These are phyloP conservation scores for Achlya flavicornis DNA, from an alignment of 2,888 invertebrate species.

Conservation along the genomic window DNA sequence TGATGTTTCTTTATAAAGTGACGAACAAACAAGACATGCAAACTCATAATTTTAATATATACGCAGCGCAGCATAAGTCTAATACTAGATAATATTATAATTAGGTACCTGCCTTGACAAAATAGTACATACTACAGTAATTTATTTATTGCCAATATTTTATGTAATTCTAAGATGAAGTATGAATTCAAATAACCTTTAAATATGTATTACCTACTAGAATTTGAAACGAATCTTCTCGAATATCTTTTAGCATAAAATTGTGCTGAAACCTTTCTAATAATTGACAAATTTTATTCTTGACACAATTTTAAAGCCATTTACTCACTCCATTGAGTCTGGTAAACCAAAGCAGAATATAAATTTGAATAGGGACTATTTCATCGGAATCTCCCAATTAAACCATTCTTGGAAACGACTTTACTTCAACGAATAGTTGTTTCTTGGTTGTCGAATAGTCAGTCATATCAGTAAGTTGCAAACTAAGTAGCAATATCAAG, in stretches of 20 bases:
- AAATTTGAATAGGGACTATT: neutral
- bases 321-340: constrained; percentile 1
- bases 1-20: neutral
- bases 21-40: neutral
- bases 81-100: no score
- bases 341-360: neutral
- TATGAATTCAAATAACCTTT: neutral
- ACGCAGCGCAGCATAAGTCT: no score
- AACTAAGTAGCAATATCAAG: neutral
- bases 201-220: neutral
- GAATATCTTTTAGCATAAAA: neutral
- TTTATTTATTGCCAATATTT: no score
- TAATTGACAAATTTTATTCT: neutral
- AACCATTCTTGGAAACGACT: neutral
- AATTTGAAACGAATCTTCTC: neutral
- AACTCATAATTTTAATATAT: neutral
- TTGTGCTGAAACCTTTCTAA: neutral
- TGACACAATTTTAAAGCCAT: neutral
- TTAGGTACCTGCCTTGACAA: no score
- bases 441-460: neutral
- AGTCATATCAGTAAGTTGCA: no score
- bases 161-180: neutral
- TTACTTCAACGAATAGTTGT: neutral
- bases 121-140: neutral
- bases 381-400: neutral